Percentiles rank a stretch among this genome's conserved stretches.
These are phyloP conservation scores for Heterodera carotae DNA, from an alignment of 1,140 invertebrate genomes.

Conservation along the genomic window DNA sequence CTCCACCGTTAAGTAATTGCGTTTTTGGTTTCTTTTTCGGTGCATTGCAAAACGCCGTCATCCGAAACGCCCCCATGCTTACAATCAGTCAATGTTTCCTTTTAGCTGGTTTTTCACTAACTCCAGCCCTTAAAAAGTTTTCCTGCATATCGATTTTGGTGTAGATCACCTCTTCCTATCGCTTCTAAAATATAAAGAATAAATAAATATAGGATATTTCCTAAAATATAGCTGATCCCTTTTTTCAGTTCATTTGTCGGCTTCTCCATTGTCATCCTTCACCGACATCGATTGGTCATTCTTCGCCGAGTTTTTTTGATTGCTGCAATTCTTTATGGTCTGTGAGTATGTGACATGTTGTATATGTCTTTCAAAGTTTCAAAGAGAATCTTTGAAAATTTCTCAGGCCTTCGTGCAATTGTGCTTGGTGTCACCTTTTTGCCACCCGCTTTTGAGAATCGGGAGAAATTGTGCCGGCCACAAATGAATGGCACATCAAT, in stretches of 20 bases:
- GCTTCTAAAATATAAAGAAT: no score
- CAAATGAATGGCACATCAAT: constrained; percentile 61
- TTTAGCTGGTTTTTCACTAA: no score
- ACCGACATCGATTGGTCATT: constrained; percentile 58
- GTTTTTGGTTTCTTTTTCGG: constrained; percentile 21
- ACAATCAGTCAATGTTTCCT: no score
- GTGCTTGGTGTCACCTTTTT: constrained; percentile 63
- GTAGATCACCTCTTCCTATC: no score
- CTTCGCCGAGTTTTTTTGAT: constrained; percentile 59
- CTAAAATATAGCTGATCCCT: background rate
- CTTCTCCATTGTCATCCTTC: constrained; percentile 60
- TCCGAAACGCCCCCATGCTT: no score
- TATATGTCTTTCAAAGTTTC: constrained; percentile 10
- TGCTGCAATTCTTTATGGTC: constrained; percentile 51
- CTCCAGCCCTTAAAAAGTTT: no score
- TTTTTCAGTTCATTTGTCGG: constrained; percentile 59
- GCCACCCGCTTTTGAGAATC: constrained; percentile 62
- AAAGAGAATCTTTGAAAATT: background rate
- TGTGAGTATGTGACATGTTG: background rate
- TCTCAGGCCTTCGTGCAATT: constrained; percentile 51
- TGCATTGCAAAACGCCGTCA: no score
- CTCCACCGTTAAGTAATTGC: constrained; percentile 60
- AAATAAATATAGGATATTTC: no score
- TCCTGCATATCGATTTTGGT: no score
- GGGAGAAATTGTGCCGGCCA: constrained; percentile 62